A percentile compares a stretch with the other conserved stretches of the same genome.
Evolutionary conservation across 2,888 invertebrate species (phyloP).

Genomic region (Drosophila prolongata): DNA sequence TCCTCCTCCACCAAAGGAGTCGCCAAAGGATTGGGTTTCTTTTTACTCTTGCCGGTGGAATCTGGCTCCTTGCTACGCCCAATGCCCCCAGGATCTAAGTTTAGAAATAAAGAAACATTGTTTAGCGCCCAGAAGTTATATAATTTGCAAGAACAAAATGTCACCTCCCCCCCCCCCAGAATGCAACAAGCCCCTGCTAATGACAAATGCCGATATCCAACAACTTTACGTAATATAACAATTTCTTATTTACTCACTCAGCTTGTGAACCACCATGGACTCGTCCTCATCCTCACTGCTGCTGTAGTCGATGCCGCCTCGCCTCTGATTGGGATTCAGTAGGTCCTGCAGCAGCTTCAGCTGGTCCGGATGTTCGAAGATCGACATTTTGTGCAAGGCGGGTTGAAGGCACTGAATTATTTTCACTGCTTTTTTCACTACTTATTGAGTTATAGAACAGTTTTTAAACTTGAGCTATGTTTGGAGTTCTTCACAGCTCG

Average conservation of each 20-base stretch:
- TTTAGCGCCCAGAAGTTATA: background rate
- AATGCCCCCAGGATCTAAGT: slow-evolving; percentile 85
- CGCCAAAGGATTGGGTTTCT: slow-evolving; percentile 54
- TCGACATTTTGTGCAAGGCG: slow-evolving; percentile 70
- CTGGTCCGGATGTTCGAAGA: slow-evolving; percentile 81
- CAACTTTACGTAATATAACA: background rate
- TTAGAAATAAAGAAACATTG: background rate
- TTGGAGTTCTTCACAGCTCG: slow-evolving; percentile 25
- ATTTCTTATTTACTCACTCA: slow-evolving; percentile 65
- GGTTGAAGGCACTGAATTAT: background rate
- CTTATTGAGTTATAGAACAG: background rate
- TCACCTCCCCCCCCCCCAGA: too few relatives aligned
- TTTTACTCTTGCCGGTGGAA: slow-evolving; percentile 39
- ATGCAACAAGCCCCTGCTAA: too few relatives aligned
- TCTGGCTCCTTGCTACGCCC: slow-evolving; percentile 59
- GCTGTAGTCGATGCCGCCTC: slow-evolving; percentile 67
- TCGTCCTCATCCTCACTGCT: slow-evolving; percentile 74
- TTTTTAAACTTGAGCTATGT: background rate
- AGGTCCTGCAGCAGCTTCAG: slow-evolving; percentile 76
- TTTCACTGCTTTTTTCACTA: background rate
- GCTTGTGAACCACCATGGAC: slow-evolving; percentile 51
- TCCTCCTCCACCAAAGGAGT: slow-evolving; percentile 56
- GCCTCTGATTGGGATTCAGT: slow-evolving; percentile 70
- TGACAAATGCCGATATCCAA: background rate
- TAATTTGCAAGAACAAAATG: too few relatives aligned